Evolutionary conservation across 2,113 vertebrate genomes (phyloP).

Genomic region (Oenanthe oenanthe): DNA sequence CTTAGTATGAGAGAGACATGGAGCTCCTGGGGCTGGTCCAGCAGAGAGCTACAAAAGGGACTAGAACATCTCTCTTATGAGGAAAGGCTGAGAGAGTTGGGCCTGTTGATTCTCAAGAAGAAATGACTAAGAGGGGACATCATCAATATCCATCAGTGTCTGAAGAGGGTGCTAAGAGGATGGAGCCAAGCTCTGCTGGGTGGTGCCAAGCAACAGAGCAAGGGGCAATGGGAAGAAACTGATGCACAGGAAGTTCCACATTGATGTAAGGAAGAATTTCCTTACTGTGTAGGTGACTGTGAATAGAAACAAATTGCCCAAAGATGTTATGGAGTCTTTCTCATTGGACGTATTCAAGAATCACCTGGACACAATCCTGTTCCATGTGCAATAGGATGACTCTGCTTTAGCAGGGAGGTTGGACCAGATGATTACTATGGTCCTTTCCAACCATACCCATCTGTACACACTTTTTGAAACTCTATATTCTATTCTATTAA

Average conservation of each 20-base stretch:
- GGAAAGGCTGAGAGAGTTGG: not conserved
- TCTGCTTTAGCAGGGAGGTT: not conserved
- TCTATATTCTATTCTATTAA: not conserved
- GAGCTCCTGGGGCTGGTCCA: not conserved
- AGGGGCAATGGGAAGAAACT: not conserved
- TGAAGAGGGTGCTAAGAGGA: not conserved
- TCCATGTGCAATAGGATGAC: not conserved
- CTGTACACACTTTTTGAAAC: not conserved
- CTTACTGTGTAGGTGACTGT: not conserved
- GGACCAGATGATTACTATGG: not conserved
- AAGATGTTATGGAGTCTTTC: not conserved
- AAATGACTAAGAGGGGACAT: not conserved
- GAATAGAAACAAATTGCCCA: not conserved
- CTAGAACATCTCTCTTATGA: not conserved
- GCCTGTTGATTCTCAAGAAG: not conserved
- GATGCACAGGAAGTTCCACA: not conserved
- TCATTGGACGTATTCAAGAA: not conserved
- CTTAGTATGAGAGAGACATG: accelerated
- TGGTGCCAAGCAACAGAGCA: not conserved
- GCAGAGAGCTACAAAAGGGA: not conserved
- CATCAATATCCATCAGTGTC: not conserved
- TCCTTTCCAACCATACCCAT: not conserved
- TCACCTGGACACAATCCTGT: not conserved
- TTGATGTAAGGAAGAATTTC: not conserved
- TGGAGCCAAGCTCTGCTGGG: not conserved